phyloP scores from a whole-genome alignment of 2,888 invertebrate genomes.

The Spicauda simplicius region DNA sequence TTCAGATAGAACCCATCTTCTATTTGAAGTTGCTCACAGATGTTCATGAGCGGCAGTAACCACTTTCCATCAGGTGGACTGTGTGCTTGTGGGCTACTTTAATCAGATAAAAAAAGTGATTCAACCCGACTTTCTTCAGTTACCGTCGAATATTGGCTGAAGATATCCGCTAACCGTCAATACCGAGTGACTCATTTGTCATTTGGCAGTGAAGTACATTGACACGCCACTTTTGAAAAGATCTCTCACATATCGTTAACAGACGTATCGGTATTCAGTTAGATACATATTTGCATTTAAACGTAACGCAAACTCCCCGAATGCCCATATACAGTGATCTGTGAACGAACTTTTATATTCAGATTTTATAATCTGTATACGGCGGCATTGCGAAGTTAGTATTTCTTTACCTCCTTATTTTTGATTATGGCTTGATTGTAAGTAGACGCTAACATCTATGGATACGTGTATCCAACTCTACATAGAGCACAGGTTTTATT shows the following conservation, averaged over 20 bases:
- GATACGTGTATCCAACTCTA: too few relatives aligned
- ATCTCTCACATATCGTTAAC: conserved; percentile 19
- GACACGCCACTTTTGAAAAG: conserved; percentile 56
- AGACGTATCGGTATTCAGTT: conserved; percentile 11
- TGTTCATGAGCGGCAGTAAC: too few relatives aligned
- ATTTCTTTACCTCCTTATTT: too few relatives aligned
- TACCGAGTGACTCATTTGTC: conserved; percentile 50
- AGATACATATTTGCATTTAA: conserved; percentile 9
- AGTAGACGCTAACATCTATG: too few relatives aligned
- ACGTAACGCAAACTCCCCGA: not conserved
- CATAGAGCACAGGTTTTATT: too few relatives aligned
- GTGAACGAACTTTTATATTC: not conserved
- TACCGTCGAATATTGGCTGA: conserved; percentile 9
- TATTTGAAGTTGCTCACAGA: too few relatives aligned
- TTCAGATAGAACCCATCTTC: too few relatives aligned
- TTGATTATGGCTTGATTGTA: too few relatives aligned
- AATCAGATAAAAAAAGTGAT: too few relatives aligned
- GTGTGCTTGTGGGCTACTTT: too few relatives aligned
- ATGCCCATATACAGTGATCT: not conserved
- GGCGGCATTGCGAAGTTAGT: not conserved
- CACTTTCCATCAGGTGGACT: too few relatives aligned
- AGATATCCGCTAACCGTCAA: conserved; percentile 27
- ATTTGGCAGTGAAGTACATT: conserved; percentile 58
- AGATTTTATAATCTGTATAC: not conserved
- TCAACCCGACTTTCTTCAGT: conserved; percentile 4